Percentiles rank a stretch among this genome's conserved stretches.
Conservation (phyloP, 2,113 vertebrate genomes). For the Nycticebus coucang region DNA sequence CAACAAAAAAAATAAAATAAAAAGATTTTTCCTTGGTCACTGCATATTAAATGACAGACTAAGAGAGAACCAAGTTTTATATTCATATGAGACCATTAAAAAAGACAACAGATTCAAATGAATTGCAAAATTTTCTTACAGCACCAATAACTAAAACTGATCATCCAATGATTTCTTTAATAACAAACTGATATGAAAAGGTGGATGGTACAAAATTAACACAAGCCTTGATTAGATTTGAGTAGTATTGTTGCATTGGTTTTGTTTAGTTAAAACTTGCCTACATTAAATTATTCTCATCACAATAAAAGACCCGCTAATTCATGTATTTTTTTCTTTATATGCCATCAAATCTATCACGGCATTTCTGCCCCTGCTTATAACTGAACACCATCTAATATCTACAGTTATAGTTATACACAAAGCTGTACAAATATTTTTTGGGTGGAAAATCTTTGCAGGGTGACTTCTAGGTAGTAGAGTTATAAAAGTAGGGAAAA, state of each 20-base stretch:
- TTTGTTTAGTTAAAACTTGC: not conserved
- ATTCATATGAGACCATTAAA: not conserved
- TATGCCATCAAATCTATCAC: not conserved
- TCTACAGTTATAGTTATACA: too few relatives aligned
- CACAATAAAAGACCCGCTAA: not conserved
- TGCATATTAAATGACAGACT: conserved; percentile 54
- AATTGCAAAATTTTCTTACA: conserved; percentile 31
- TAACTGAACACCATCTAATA: not conserved
- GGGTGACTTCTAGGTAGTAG: not conserved
- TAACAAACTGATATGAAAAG: not conserved
- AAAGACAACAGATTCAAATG: not conserved
- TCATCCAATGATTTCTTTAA: not conserved
- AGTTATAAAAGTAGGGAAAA: not conserved
- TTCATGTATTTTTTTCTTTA: not conserved
- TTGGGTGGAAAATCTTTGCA: not conserved
- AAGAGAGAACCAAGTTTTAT: conserved; percentile 21
- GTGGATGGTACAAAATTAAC: not conserved
- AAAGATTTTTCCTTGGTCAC: conserved; percentile 52
- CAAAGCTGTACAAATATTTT: not conserved
- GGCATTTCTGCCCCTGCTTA: not conserved
- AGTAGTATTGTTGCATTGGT: not conserved
- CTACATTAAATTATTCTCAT: conserved; percentile 2
- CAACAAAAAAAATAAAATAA: too few relatives aligned
- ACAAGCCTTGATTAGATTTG: not conserved
- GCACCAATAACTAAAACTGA: not conserved